Conservation (phyloP, 2,888 invertebrate genomes). For the Sclerodermus sp. region DNA sequence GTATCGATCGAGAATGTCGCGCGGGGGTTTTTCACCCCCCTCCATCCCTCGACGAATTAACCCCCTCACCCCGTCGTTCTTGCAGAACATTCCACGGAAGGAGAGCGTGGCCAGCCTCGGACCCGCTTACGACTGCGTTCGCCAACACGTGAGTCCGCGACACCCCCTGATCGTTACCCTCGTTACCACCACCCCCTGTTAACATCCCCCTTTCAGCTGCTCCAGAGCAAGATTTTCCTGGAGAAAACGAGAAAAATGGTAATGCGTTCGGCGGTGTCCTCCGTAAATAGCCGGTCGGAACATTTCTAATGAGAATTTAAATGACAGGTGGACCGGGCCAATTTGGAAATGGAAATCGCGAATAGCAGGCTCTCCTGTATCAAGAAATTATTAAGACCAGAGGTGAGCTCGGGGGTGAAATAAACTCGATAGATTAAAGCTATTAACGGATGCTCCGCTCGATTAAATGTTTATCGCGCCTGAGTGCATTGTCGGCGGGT, state of each 20-base stretch:
- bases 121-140: constrained; percentile 51
- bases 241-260: constrained; percentile 50
- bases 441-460: no score
- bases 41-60: neutral
- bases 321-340: constrained; percentile 46
- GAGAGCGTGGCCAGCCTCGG: constrained; percentile 47
- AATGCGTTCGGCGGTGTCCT: constrained; percentile 19
- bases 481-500: no score
- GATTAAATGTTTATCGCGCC: no score
- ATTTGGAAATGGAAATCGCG: constrained; percentile 48
- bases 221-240: constrained; percentile 47
- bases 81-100: constrained; percentile 48
- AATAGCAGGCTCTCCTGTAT: constrained; percentile 48
- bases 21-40: neutral
- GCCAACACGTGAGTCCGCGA: constrained; percentile 55
- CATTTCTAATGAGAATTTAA: neutral
- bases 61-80: no score
- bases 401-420: constrained; percentile 26
- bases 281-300: no score
- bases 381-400: constrained; percentile 42
- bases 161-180: no score
- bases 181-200: no score
- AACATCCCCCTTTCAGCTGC: constrained; percentile 46
- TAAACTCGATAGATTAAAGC: no score
- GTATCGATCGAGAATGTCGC: constrained; percentile 7